Base-by-base conservation (phyloP, 92 coral and sea anemone species). In the Parazoanthus swiftii region DNA sequence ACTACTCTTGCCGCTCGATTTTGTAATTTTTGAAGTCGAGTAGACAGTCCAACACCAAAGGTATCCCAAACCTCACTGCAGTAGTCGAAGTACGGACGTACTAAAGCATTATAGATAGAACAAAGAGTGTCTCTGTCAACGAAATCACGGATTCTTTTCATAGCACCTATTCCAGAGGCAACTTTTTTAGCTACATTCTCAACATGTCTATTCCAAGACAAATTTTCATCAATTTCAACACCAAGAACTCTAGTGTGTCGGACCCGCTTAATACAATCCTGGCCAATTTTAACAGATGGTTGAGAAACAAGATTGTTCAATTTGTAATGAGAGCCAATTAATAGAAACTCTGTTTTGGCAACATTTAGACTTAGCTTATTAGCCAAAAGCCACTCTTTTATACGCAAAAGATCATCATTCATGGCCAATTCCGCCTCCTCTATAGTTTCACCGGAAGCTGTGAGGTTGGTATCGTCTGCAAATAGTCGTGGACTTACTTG, bases 51-150 rank as follows among this genome's bases (percentile, higher is more conserved):
- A 54, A 71, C 68, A 63, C 90, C 91, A 50, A 88, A 74, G 78
- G 91, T 84, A 72, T 91, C 89, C 89, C 91, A 91, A 71, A 89
- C 91, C 77, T 91, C 93, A 89, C 91, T 91, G 82, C 91, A 91
- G 84, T 88, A 85, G 44, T 91, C 85, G 74, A 85, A 90, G 74
- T 90, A 90, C 42, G 88, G 92, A 42, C 77, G 88, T 39, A 90
- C 76, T 87, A 90, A 67, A 35, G 91, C 93, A 85, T 91, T 91
- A 84, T 83, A 75, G 43, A 90, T 85, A 59, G 92, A 50, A 50
- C 56, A 50, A 50, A 50, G 56, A 50, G 56, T 50, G 56, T 50
- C 73, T 86, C 80, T 75, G 56, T 81, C 80, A 10, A 81, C 86
- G 58, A 88, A 80, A 43, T 85, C 81, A 2, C 89, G n/a, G 9